Base-by-base conservation (phyloP, 2,888 invertebrate genomes). In the Dasysyrphus albostriatus region DNA sequence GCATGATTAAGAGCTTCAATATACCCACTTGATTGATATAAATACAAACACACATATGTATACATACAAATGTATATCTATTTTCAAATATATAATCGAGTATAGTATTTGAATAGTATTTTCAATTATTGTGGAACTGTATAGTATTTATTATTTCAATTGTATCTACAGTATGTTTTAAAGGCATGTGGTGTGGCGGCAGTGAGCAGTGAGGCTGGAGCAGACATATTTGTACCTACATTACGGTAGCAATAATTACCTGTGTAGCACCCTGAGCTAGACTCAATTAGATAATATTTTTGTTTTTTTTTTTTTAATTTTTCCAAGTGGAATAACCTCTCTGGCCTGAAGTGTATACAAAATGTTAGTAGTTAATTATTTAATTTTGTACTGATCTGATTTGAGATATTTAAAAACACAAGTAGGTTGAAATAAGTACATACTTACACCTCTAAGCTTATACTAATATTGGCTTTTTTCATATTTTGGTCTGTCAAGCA, bases 221-320 rank as follows among this genome's bases (percentile, higher is more conserved):
- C 12, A 34, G 70, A 75, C 70, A 58, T 75, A 69, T 79, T 75
- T 72, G 56, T 80, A 72, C 56, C 8, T 74, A 37, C 12, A 49
- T 72, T 76, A 54, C 76, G 10, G 29, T 49, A 67, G 84, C 59
- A 73, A 72, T 84, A 84, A 84, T 84, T 84, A 72, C 42, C 51
- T 80, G 72, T 59, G 59, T 80, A 47, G 65, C 84, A 84, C 84
- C 80, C 84, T 80, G 84, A 80, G 80, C 75, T 58, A 84, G 80
- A 84, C 76, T 76, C 80, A 84, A 84, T 84, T 84, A 84, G 76
- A 84, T 84, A 80, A 84, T 73, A 61, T 56, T 80, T 76, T 56
- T 72, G 34, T 84, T 76, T n/a, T 16, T n/a, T 7, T 7, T 39
- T 39, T 1, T 12, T 16, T 37, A 0, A 10, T 16, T n/a, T 56